Conservation (phyloP, 1,140 invertebrate genomes). For the Cepaea nemoralis region DNA sequence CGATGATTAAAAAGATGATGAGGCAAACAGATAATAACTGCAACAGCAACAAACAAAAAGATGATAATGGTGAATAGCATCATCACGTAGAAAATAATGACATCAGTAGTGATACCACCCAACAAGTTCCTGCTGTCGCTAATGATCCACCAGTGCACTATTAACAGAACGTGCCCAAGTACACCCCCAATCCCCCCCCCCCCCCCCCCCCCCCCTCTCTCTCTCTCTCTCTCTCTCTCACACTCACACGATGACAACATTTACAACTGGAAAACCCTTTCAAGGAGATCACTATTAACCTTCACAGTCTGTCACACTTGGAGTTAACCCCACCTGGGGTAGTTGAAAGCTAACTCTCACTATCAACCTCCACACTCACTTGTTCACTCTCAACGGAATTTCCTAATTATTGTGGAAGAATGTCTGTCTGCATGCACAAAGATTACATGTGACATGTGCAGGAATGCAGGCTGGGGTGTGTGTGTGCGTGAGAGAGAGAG, state of each 20-base stretch:
- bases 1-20: too few relatives aligned
- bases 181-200: too few relatives aligned
- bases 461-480: neutral
- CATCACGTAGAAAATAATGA: too few relatives aligned
- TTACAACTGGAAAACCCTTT: too few relatives aligned
- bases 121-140: too few relatives aligned
- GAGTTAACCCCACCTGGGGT: neutral
- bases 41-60: too few relatives aligned
- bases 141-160: too few relatives aligned
- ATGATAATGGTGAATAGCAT: too few relatives aligned
- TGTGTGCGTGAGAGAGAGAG: neutral
- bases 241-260: neutral
- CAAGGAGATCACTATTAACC: neutral
- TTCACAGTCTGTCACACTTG: neutral
- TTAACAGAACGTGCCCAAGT: too few relatives aligned
- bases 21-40: too few relatives aligned
- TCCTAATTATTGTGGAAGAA: slow-evolving; percentile 5
- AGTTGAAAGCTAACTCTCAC: neutral
- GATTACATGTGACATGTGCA: neutral
- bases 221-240: neutral
- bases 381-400: neutral
- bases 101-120: too few relatives aligned
- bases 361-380: neutral
- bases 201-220: too few relatives aligned
- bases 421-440: slow-evolving; percentile 5